These are phyloP conservation scores for Ricordea florida DNA, from an alignment of 92 coral and sea anemone genomes.

Conservation along the genomic window DNA sequence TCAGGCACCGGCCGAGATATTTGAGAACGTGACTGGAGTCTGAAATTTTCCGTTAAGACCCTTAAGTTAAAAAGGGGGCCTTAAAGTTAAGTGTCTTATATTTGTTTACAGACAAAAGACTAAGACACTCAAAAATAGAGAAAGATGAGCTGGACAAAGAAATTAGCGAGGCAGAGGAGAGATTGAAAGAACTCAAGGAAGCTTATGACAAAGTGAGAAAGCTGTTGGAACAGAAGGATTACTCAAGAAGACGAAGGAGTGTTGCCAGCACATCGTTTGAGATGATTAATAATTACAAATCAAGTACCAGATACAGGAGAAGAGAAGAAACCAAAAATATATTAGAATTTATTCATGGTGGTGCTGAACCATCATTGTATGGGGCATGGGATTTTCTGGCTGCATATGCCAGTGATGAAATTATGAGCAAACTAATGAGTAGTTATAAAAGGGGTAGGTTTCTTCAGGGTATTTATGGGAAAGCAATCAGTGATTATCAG, in stretches of 20 bases:
- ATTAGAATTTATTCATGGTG: constrained; percentile 58
- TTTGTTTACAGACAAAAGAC: too few relatives aligned
- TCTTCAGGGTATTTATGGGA: constrained; percentile 39
- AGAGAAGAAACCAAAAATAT: constrained; percentile 47
- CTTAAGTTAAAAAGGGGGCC: too few relatives aligned
- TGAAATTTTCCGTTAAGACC: too few relatives aligned
- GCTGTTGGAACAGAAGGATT: not conserved
- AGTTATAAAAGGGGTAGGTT: constrained; percentile 49
- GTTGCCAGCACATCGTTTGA: not conserved
- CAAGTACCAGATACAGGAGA: constrained; percentile 33
- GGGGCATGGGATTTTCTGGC: constrained; percentile 68
- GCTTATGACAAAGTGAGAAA: constrained; percentile 5
- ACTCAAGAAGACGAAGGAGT: not conserved
- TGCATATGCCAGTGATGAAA: constrained; percentile 30
- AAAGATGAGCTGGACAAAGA: constrained; percentile 9
- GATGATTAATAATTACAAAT: constrained; percentile 26
- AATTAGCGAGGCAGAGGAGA: not conserved
- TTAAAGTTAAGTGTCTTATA: too few relatives aligned
- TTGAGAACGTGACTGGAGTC: too few relatives aligned
- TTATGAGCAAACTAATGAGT: constrained; percentile 30
- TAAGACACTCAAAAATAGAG: too few relatives aligned
- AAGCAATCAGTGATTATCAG: constrained; percentile 28
- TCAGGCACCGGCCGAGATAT: too few relatives aligned
- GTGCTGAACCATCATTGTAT: constrained; percentile 36
- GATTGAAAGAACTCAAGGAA: constrained; percentile 1